Percentiles rank a stretch among this genome's conserved stretches.
Evolutionary conservation across 2,797 vertebrate genomes (phyloP).

Genomic region (Sebastes minor): DNA sequence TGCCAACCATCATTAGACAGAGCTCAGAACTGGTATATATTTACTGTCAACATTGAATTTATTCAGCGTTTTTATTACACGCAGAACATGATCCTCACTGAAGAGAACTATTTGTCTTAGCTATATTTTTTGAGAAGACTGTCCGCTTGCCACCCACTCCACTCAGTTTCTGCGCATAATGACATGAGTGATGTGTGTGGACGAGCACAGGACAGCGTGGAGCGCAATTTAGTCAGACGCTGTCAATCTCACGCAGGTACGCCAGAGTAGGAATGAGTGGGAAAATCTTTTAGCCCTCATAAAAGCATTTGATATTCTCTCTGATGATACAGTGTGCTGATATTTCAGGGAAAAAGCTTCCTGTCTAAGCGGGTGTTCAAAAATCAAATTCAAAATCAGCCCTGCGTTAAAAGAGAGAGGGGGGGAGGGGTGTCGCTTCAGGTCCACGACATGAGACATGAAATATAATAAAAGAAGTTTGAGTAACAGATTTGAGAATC

Average conservation of each 20-base stretch:
- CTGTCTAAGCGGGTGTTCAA: constrained; percentile 6
- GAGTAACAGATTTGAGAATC: neutral
- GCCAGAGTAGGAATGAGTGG: constrained; percentile 35
- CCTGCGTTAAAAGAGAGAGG: neutral
- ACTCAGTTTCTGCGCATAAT: constrained; percentile 44
- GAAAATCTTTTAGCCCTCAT: constrained; percentile 28
- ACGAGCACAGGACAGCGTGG: constrained; percentile 30
- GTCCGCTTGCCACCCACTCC: constrained; percentile 48
- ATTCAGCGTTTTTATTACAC: constrained; percentile 15
- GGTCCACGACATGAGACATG: neutral
- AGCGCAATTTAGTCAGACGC: constrained; percentile 45
- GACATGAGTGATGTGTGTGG: constrained; percentile 53
- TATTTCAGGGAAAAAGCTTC: constrained; percentile 24
- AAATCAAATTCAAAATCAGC: neutral
- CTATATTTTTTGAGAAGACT: constrained; percentile 21
- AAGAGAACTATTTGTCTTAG: constrained; percentile 46
- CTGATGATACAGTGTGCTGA: constrained; percentile 8
- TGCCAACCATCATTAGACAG: constrained; percentile 44
- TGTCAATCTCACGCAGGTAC: constrained; percentile 52
- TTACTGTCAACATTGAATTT: constrained; percentile 33
- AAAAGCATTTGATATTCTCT: constrained; percentile 28
- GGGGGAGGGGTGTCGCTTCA: neutral
- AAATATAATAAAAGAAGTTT: neutral
- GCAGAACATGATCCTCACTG: constrained; percentile 5
- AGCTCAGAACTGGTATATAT: constrained; percentile 34